Conservation (phyloP, 2,113 vertebrate species). For the Spea bombifrons region DNA sequence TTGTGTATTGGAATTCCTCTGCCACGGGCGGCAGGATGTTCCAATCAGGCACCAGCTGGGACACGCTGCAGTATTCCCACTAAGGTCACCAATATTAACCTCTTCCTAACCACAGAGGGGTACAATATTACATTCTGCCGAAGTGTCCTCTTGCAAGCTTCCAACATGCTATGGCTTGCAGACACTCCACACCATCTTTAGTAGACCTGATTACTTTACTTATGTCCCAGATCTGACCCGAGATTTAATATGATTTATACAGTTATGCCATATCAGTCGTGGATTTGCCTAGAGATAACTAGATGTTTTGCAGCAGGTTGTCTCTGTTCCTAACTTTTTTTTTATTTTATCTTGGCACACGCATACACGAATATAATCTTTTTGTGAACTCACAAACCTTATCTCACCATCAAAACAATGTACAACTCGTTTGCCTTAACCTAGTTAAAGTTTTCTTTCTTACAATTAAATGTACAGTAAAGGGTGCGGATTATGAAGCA, state of each 20-base stretch:
- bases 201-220: constrained; percentile 1
- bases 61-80: constrained; percentile 45
- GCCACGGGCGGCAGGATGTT: constrained; percentile 48
- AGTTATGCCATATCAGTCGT: not conserved
- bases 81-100: constrained; percentile 48
- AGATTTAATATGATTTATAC: constrained; percentile 23
- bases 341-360: no score
- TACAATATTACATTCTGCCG: constrained; percentile 21
- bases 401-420: no score
- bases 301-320: not conserved
- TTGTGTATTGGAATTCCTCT: constrained; percentile 48
- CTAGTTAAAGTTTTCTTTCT: no score
- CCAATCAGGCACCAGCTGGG: constrained; percentile 48
- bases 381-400: no score
- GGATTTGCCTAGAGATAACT: not conserved
- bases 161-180: constrained; percentile 26
- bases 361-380: no score
- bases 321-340: no score
- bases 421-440: no score
- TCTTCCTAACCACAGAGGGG: constrained; percentile 42
- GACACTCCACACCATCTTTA: not conserved
- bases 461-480: no score
- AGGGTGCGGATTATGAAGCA: no score
- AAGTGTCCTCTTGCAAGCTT: constrained; percentile 7
- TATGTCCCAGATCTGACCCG: constrained; percentile 25